Evolutionary conservation across 2,888 invertebrate genomes (phyloP), one percentile per base, ranked within the genome.

Genomic region (Acanthococcus lagerstroemiae): DNA sequence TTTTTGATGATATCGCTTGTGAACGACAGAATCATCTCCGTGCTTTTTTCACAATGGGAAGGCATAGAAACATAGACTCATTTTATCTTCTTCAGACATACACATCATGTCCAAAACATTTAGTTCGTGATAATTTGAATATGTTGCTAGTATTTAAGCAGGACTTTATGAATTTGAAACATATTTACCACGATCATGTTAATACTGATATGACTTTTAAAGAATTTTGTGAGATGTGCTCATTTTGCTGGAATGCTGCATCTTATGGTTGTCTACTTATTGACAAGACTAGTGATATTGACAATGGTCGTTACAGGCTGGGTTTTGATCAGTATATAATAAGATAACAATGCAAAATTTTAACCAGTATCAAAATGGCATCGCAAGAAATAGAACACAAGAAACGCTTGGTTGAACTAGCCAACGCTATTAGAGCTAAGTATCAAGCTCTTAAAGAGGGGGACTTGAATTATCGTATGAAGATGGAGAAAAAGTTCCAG

Each of bases 1-100:
- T 76, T 54, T 76, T 76, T 68, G 75, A 76, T 69, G 75, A 75
- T 71, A 71, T 75, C 25, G 72, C 73, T 15, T 74, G 68, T 50
- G 70, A 71, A 55, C 71, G 70, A 24, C 71, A 72, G 50, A 61
- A 71, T 56, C 65, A 67, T 52, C 65, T 72, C 0, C 67, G 65
- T 66, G 67, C 67, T 6, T 70, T 68, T 61, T 71, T 71, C 55
- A 68, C 69, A 55, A 71, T 70, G 70, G 69, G 71, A 6, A 44
- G 71, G 52, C 71, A 71, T 54, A 61, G 65, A 58, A 50, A 67
- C 37, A 68, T 71, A 3, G 69, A 72, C 63, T 63, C 60, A 54
- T 71, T 71, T 60, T 71, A 71, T 60, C 67, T 71, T 15, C 69
- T 67, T 66, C 71, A 71, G 45, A 71, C 70, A 12, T 71, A 72